These are phyloP conservation scores for Pantherophis guttatus DNA, from an alignment of 2,113 vertebrate genomes.

Conservation along the genomic window DNA sequence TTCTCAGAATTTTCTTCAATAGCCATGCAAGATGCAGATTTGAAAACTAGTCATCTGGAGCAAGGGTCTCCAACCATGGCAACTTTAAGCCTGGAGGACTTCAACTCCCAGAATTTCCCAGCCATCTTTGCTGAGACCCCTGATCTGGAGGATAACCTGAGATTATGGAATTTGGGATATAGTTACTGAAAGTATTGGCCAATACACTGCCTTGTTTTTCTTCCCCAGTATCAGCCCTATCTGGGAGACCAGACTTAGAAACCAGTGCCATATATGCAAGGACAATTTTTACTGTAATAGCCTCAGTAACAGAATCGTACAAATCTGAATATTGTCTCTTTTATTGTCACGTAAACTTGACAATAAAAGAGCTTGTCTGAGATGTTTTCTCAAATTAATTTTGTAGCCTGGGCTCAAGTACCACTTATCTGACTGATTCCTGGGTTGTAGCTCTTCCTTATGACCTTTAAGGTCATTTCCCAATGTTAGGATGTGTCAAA, in stretches of 20 bases:
- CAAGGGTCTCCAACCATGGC: too few relatives aligned
- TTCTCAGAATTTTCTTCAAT: not conserved
- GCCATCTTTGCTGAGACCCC: too few relatives aligned
- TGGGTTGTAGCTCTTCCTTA: not conserved
- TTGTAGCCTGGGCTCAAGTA: not conserved
- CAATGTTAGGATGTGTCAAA: too few relatives aligned
- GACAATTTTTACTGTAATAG: not conserved
- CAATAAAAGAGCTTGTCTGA: not conserved
- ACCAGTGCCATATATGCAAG: not conserved
- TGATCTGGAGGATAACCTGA: not conserved
- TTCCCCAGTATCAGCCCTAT: not conserved
- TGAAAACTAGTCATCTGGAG: not conserved
- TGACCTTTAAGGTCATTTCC: not conserved
- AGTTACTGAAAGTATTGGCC: not conserved
- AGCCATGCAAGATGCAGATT: not conserved
- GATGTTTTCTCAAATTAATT: not conserved
- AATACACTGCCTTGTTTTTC: not conserved
- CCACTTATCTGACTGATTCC: not conserved
- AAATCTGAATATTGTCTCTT: not conserved
- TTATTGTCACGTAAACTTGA: not conserved
- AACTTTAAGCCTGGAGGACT: too few relatives aligned
- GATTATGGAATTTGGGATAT: not conserved
- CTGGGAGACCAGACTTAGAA: not conserved
- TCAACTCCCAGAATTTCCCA: too few relatives aligned
- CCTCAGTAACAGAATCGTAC: not conserved